phyloP scores from a whole-genome alignment of 2,888 invertebrate genomes.

The Lasioglossum lativentre region DNA sequence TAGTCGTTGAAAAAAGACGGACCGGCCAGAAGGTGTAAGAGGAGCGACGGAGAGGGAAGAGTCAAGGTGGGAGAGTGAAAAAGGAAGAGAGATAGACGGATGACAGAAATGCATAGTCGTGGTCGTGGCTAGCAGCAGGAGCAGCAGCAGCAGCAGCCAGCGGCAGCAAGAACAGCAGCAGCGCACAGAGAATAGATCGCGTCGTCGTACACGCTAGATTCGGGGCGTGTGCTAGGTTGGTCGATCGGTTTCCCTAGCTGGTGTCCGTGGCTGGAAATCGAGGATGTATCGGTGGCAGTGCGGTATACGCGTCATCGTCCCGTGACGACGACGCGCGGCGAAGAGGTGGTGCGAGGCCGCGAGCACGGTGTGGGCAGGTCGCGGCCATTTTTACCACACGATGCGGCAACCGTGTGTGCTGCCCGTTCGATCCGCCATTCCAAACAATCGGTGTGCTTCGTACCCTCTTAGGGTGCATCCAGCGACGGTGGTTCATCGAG shows the following conservation, averaged over 20 bases:
- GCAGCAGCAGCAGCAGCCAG: constrained; percentile 65
- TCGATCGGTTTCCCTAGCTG: constrained; percentile 41
- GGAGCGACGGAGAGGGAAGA: constrained; percentile 23
- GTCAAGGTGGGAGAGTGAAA: constrained; percentile 34
- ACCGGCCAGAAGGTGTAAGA: constrained; percentile 26
- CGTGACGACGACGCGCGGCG: constrained; percentile 56
- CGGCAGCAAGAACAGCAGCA: constrained; percentile 63
- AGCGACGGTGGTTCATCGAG: constrained; percentile 79
- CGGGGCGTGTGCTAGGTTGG: constrained; percentile 74
- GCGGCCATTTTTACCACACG: constrained; percentile 90
- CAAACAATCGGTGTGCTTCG: constrained; percentile 88
- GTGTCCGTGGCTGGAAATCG: constrained; percentile 49
- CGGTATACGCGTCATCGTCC: constrained; percentile 62
- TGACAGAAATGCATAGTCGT: constrained; percentile 79
- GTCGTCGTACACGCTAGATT: constrained; percentile 76
- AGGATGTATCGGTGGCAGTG: constrained; percentile 61
- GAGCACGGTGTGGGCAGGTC: constrained; percentile 68
- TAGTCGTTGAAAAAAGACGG: constrained; percentile 50
- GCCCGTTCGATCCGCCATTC: constrained; percentile 88
- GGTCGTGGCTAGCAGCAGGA: constrained; percentile 65
- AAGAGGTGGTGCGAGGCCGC: constrained; percentile 46
- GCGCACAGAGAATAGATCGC: constrained; percentile 62
- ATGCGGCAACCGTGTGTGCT: constrained; percentile 90
- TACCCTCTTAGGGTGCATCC: constrained; percentile 87
- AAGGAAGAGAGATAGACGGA: constrained; percentile 64